Evolutionary conservation across 2,888 invertebrate species (phyloP), one percentile per base, ranked within the genome.

Genomic region (Heterodera filipjevi): DNA sequence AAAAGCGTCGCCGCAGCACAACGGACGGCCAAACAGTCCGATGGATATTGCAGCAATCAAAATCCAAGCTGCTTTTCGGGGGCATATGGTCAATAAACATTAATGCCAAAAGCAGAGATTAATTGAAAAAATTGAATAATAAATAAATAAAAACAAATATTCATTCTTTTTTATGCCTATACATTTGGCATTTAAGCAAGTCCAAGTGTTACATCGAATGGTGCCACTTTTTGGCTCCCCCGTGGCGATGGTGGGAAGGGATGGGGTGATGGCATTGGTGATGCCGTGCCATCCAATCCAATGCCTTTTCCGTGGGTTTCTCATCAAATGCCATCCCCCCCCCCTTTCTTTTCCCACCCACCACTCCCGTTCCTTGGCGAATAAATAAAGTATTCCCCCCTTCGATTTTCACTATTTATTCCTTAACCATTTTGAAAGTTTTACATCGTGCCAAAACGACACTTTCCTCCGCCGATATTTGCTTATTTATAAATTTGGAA

Each of bases 61-160:
- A 92, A 95, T 95, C 90, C 95, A 95, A 90, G 95, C 95, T 12
- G 94, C 94, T 30, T 95, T 95, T 92, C 92, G 95, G 84, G 95
- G 95, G 78, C 95, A 95, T 91, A 93, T 94, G 92, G 93, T 94
- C 3, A 8, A 59, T 94, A 91, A 53, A 53, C 79, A 70, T 73
- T 33, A n/a, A n/a, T n/a, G n/a, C n/a, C n/a, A n/a, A n/a, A n/a
- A n/a, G n/a, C n/a, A n/a, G n/a, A n/a, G n/a, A n/a, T 35, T 16
- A 76, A 10, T 76, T n/a, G 30, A 27, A 71, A 1, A 10, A n/a
- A 33, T 44, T 10, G 39, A n/a, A 30, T 10, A 30, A 30, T 30
- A 32, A 12, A 49, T 27, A 70, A n/a, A 16, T 39, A 0, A 39
- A 39, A 39, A 39, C 12, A 39, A 39, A 39, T 39, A 10, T 39